Evolutionary conservation across 2,113 vertebrate genomes (phyloP).

Genomic region (Indicator indicator): DNA sequence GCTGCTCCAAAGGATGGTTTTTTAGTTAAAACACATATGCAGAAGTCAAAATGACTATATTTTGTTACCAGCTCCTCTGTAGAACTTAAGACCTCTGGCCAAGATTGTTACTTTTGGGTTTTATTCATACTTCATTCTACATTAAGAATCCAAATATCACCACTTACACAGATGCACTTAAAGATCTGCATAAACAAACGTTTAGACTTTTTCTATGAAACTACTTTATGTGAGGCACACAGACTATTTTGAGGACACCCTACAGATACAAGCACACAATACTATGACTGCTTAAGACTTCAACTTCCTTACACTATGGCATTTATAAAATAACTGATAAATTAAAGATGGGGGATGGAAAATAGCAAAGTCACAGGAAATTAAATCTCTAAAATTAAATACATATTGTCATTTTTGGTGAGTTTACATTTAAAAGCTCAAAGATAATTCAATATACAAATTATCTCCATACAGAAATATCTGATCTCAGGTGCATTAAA

Average conservation of each 20-base stretch:
- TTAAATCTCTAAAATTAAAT: background rate
- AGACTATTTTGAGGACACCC: background rate
- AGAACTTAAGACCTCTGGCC: background rate
- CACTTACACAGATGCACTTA: background rate
- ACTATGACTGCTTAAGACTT: background rate
- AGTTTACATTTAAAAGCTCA: background rate
- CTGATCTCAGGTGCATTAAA: background rate
- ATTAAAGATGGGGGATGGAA: background rate
- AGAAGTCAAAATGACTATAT: background rate
- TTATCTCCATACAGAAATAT: background rate
- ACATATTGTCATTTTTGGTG: background rate
- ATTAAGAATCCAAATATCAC: background rate
- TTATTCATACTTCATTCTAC: background rate
- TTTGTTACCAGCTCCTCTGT: background rate
- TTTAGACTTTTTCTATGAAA: background rate
- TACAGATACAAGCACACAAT: fast-evolving
- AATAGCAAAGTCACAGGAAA: background rate
- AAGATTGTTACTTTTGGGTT: background rate
- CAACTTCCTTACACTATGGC: background rate
- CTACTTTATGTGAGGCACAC: background rate
- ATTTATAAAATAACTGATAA: background rate
- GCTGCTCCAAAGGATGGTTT: background rate
- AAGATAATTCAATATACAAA: background rate
- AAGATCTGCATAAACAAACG: background rate
- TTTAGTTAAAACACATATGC: background rate